Conservation (phyloP, 2,797 vertebrate genomes). For the Chloroceryle amazona region DNA sequence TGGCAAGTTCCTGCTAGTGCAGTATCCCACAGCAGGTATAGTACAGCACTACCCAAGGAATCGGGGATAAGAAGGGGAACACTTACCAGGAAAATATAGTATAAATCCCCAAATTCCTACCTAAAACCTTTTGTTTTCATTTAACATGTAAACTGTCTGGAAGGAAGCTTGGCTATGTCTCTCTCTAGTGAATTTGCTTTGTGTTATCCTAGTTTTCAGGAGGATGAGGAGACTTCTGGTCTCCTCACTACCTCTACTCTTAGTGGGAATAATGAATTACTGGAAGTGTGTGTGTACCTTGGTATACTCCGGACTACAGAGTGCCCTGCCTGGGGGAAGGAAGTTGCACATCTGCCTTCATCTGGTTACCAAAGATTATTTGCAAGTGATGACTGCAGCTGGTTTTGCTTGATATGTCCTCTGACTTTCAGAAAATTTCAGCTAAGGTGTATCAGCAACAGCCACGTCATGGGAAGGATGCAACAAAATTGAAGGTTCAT, state of each 20-base stretch:
- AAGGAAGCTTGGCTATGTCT: background rate
- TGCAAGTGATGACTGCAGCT: background rate
- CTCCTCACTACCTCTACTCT: background rate
- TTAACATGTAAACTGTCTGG: background rate
- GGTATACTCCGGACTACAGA: background rate
- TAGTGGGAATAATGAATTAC: background rate
- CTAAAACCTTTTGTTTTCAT: background rate
- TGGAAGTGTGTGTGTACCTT: background rate
- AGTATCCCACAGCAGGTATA: background rate
- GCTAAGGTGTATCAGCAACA: background rate
- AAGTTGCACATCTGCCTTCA: background rate
- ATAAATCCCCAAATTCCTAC: background rate
- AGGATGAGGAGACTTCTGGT: background rate
- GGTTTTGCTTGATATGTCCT: background rate
- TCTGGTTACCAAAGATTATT: background rate
- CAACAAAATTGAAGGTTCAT: background rate
- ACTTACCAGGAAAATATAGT: background rate
- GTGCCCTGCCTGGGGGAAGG: fast-evolving
- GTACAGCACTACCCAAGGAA: background rate
- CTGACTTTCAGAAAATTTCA: background rate
- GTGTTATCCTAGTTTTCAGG: background rate
- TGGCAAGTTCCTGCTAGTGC: background rate
- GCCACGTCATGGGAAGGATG: background rate
- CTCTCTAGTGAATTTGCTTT: background rate
- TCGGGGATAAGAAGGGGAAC: background rate